A percentile compares a stretch with the other conserved stretches of the same genome.
Evolutionary conservation across 2,888 invertebrate genomes (phyloP).

Genomic region (Celastrina argiolus): DNA sequence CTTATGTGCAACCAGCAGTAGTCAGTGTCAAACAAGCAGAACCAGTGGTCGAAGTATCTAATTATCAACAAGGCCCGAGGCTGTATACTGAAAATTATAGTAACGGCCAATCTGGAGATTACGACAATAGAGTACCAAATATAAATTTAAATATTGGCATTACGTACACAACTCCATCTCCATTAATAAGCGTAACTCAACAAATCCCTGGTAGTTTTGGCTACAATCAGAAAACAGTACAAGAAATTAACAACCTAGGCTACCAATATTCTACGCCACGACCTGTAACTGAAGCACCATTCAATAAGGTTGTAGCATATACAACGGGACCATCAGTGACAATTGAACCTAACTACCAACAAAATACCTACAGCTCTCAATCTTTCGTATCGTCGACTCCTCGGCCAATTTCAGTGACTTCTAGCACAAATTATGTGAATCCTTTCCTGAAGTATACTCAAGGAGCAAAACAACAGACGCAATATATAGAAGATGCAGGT

Average conservation of each 20-base stretch:
- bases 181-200: conserved; percentile 53
- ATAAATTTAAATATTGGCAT: conserved; percentile 61
- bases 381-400: conserved; percentile 37
- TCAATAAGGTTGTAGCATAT: conserved; percentile 63
- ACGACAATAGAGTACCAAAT: conserved; percentile 51
- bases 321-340: conserved; percentile 55
- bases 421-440: conserved; percentile 36
- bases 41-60: conserved; percentile 49
- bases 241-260: conserved; percentile 50
- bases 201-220: conserved; percentile 57
- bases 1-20: conserved; percentile 60
- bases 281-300: conserved; percentile 60
- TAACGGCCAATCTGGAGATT: conserved; percentile 35
- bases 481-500: conserved; percentile 51
- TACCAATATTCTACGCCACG: conserved; percentile 54
- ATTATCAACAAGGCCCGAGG: conserved; percentile 51
- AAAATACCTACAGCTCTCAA: conserved; percentile 56
- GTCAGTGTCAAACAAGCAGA: conserved; percentile 50
- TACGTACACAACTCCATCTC: conserved; percentile 54
- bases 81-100: conserved; percentile 1
- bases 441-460: conserved; percentile 42
- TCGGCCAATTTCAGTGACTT: conserved; percentile 32
- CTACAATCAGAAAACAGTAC: conserved; percentile 56
- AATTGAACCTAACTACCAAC: conserved; percentile 21
- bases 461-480: conserved; percentile 51